A percentile compares a stretch with the other conserved stretches of the same genome.
Evolutionary conservation across 1,140 invertebrate genomes (phyloP).

Genomic region (Oncopodura yosiiana): DNA sequence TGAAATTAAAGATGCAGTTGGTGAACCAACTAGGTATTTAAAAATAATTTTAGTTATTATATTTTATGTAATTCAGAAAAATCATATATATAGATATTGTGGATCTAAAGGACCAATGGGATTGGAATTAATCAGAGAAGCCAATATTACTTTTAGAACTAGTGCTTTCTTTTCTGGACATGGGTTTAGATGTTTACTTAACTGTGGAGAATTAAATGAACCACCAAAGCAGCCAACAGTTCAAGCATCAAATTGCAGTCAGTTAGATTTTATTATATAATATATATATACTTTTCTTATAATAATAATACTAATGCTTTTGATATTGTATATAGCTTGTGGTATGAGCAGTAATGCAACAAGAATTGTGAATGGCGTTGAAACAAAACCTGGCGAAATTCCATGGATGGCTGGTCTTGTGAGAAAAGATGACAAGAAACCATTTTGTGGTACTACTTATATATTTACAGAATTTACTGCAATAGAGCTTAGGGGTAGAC

Average conservation of each 20-base stretch:
- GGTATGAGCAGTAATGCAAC: constrained; percentile 1
- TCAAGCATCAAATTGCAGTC: constrained; percentile 6
- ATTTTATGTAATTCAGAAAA: background rate
- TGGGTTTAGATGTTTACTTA: constrained; percentile 26
- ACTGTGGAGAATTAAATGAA: constrained; percentile 11
- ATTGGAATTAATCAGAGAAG: background rate
- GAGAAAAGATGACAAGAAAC: constrained; percentile 4
- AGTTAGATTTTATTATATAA: background rate
- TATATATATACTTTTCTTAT: background rate
- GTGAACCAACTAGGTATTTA: constrained; percentile 13
- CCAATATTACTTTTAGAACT: constrained; percentile 21
- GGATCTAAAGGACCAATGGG: constrained; percentile 20
- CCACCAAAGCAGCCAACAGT: background rate
- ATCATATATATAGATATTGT: constrained; percentile 24
- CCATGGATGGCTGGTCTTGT: constrained; percentile 34
- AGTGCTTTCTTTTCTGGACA: constrained; percentile 20
- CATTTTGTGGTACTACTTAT: constrained; percentile 31
- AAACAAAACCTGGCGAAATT: constrained; percentile 33
- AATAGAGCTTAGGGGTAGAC: no score
- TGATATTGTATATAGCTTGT: constrained; percentile 17
- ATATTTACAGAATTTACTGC: no score
- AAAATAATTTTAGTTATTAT: background rate
- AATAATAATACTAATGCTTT: background rate
- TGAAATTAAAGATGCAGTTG: constrained; percentile 24
- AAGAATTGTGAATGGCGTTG: constrained; percentile 30